A percentile compares a stretch with the other conserved stretches of the same genome.
Evolutionary conservation across 2,888 invertebrate species (phyloP).

Genomic region (Arctia plantaginis): DNA sequence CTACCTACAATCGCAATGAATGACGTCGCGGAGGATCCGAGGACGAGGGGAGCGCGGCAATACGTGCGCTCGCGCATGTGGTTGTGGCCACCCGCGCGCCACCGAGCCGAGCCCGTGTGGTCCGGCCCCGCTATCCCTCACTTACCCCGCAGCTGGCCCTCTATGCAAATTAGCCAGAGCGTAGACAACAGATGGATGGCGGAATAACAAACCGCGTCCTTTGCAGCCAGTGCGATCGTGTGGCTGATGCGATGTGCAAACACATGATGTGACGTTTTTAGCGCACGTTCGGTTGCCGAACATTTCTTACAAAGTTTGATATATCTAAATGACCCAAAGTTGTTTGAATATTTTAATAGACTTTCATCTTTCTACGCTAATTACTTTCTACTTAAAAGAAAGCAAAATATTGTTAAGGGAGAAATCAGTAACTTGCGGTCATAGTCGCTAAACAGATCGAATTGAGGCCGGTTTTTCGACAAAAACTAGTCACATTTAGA

Average conservation of each 20-base stretch:
- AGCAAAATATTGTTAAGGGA: slow-evolving; percentile 30
- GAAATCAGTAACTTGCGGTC: slow-evolving; percentile 59
- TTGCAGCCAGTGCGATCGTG: slow-evolving; percentile 63
- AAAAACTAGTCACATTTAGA: slow-evolving; percentile 59
- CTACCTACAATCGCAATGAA: slow-evolving; percentile 84
- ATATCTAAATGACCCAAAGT: slow-evolving; percentile 24
- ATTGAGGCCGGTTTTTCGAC: slow-evolving; percentile 57
- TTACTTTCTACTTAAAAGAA: slow-evolving; percentile 27
- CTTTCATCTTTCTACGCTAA: too few species aligned
- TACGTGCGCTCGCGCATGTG: slow-evolving; percentile 82
- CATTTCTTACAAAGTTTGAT: slow-evolving; percentile 30
- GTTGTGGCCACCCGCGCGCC: slow-evolving; percentile 86
- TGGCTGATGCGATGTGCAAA: slow-evolving; percentile 15
- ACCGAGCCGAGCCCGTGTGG: slow-evolving; percentile 86
- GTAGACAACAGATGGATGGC: slow-evolving; percentile 87
- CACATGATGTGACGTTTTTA: slow-evolving; percentile 46
- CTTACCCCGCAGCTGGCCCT: slow-evolving; percentile 65
- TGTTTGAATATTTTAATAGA: slow-evolving; percentile 2
- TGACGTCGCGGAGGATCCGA: slow-evolving; percentile 74
- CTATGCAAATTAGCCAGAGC: slow-evolving; percentile 86
- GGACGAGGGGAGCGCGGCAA: slow-evolving; percentile 64
- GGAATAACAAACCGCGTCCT: slow-evolving; percentile 85
- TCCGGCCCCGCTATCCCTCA: slow-evolving; percentile 70
- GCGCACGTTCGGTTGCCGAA: slow-evolving; percentile 26
- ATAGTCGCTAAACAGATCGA: slow-evolving; percentile 61